phyloP scores from a whole-genome alignment of 1,140 invertebrate species.

The Holcopasites calliopsidis region DNA sequence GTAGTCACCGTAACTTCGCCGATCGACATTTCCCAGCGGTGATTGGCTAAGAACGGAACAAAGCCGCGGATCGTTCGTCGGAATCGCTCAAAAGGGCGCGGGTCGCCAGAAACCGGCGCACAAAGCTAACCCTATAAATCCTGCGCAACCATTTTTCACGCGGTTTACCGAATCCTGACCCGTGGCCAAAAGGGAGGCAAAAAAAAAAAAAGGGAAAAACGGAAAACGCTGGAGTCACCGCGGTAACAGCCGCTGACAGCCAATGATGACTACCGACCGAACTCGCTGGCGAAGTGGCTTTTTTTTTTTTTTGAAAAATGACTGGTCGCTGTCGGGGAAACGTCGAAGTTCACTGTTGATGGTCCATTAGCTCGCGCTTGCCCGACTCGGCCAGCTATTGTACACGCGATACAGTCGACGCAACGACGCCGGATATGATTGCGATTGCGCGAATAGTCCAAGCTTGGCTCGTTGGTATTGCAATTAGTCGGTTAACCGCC shows the following conservation, averaged over 20 bases:
- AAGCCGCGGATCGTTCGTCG: constrained; percentile 13
- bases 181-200: neutral
- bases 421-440: constrained; percentile 62
- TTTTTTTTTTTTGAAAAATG: constrained; percentile 59
- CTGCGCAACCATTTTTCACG: constrained; percentile 10
- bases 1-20: neutral
- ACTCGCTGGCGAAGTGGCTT: neutral
- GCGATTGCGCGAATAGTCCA: constrained; percentile 69
- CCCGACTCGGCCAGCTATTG: constrained; percentile 34
- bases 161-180: constrained; percentile 9
- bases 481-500: constrained; percentile 75
- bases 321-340: constrained; percentile 37
- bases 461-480: constrained; percentile 70
- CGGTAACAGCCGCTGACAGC: constrained; percentile 3
- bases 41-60: constrained; percentile 17
- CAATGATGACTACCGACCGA: neutral
- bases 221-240: neutral
- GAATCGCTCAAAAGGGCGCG: constrained; percentile 6
- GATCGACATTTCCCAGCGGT: neutral
- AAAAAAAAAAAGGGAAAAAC: neutral
- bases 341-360: constrained; percentile 45
- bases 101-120: constrained; percentile 4
- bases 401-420: constrained; percentile 33
- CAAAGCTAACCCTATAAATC: constrained; percentile 19
- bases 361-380: constrained; percentile 24